Percentiles rank a stretch among this genome's conserved stretches.
Evolutionary conservation across 2,797 vertebrate genomes (phyloP).

Genomic region (Brotula barbata): DNA sequence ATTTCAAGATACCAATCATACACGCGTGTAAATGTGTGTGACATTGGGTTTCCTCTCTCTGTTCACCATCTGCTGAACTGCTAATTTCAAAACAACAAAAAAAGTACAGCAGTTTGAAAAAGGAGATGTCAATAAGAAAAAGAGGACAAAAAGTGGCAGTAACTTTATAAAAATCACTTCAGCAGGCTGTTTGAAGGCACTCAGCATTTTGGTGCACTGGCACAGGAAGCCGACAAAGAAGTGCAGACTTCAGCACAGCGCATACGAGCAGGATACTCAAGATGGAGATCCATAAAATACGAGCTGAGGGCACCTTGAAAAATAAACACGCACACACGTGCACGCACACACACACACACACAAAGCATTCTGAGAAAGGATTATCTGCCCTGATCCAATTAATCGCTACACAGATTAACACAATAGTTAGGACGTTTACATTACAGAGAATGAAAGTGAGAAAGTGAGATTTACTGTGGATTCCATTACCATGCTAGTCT

Average conservation of each 20-base stretch:
- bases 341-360: conserved; percentile 3
- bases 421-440: background rate
- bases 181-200: conserved; percentile 27
- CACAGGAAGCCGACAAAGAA: conserved; percentile 50
- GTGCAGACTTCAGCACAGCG: conserved; percentile 46
- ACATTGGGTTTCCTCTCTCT: too few species aligned
- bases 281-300: conserved; percentile 54
- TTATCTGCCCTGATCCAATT: conserved; percentile 52
- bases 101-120: too few species aligned
- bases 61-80: too few species aligned
- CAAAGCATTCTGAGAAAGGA: conserved; percentile 40
- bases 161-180: conserved; percentile 6
- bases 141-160: too few species aligned
- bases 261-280: conserved; percentile 47
- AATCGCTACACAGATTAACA: conserved; percentile 24
- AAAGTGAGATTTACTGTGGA: conserved; percentile 36
- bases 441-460: conserved; percentile 24
- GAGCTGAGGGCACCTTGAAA: conserved; percentile 67
- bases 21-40: too few species aligned
- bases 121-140: too few species aligned
- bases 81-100: too few species aligned
- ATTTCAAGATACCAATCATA: too few species aligned
- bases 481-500: conserved; percentile 28
- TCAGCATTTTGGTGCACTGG: conserved; percentile 23
- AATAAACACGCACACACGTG: conserved; percentile 18